Base-by-base conservation (phyloP, 2,888 invertebrate species). In the Drosophila maculinotata region DNA sequence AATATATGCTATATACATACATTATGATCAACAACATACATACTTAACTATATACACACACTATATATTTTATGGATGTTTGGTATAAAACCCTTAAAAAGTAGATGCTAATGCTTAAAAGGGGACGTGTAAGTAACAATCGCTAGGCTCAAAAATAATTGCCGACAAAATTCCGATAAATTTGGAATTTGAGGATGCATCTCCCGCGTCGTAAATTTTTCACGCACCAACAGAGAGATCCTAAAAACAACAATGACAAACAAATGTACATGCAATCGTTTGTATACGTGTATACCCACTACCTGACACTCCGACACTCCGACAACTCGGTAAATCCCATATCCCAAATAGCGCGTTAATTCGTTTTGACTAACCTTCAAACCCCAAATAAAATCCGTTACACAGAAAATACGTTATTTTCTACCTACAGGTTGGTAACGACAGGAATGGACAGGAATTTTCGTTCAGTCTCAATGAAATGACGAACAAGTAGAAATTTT, bases 341-440 rank as follows among this genome's bases (percentile, higher is more conserved):
- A 52, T 62, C 80, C 82, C 54, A 85, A 87, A 83, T 78, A 72
- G 66, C 70, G 70, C 82, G 78, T 75, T 85, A 88, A 88, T 88
- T 73, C 73, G 85, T 85, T 78, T 86, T 87, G 76, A 87, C 82
- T 86, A 87, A 78, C 87, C 88, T 82, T 84, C 66, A 62, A 60
- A 74, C 65, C 60, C 51, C 47, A 85, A 64, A 71, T 57, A 58
- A 33, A 70, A 49, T 59, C 39, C 56, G 54, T 63, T 31, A 64
- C 54, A 48, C 44, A 25, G 52, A 65, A 75, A 85, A 74, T 79
- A 79, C 82, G 87, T 82, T 82, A 82, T 71, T 48, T 66, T 66
- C 69, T 71, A 65, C 76, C 68, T 69, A 66, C 69, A 66, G 69
- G 68, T 78, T 67, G 56, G 71, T 74, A 41, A n/a, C n/a, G n/a